phyloP scores from a whole-genome alignment of 23 tunicate species.

The Phallusia fumigata region DNA sequence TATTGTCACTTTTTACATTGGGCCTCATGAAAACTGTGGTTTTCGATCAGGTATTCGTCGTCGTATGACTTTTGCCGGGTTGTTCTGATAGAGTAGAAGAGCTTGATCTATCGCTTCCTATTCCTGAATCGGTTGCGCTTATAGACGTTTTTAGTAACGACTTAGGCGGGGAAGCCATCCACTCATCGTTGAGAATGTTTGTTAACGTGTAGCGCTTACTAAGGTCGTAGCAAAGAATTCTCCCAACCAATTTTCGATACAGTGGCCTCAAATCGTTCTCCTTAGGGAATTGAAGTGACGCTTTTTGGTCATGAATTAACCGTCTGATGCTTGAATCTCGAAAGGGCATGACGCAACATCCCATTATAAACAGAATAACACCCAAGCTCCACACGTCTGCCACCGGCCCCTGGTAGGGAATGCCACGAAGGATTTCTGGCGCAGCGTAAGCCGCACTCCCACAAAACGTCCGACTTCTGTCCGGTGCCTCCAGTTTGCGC shows the following conservation, averaged over 20 bases:
- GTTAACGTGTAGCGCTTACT: constrained; percentile 33
- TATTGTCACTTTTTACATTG: too few species aligned
- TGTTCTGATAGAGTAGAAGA: constrained; percentile 1
- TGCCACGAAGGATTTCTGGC: constrained; percentile 66
- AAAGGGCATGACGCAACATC: constrained; percentile 62
- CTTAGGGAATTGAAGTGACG: constrained; percentile 33
- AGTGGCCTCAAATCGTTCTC: background rate
- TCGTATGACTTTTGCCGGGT: background rate
- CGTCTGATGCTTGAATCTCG: constrained; percentile 41
- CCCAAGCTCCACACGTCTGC: constrained; percentile 80
- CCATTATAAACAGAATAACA: constrained; percentile 67
- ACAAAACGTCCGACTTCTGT: constrained; percentile 52
- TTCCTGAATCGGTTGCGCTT: constrained; percentile 37
- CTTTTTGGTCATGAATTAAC: constrained; percentile 46
- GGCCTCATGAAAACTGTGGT: too few species aligned
- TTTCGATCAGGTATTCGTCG: too few species aligned
- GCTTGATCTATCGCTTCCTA: constrained; percentile 29
- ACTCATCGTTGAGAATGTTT: constrained; percentile 46
- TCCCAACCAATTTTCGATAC: constrained; percentile 41
- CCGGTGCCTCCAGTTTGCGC: constrained; percentile 5
- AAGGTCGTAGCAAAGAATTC: constrained; percentile 36
- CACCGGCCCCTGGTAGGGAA: constrained; percentile 45
- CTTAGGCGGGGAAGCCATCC: constrained; percentile 27
- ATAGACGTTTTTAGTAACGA: background rate
- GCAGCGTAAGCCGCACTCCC: constrained; percentile 88